Evolutionary conservation across 2,113 vertebrate species (phyloP), one percentile per base, ranked within the genome.

Genomic region (Perca fluviatilis): DNA sequence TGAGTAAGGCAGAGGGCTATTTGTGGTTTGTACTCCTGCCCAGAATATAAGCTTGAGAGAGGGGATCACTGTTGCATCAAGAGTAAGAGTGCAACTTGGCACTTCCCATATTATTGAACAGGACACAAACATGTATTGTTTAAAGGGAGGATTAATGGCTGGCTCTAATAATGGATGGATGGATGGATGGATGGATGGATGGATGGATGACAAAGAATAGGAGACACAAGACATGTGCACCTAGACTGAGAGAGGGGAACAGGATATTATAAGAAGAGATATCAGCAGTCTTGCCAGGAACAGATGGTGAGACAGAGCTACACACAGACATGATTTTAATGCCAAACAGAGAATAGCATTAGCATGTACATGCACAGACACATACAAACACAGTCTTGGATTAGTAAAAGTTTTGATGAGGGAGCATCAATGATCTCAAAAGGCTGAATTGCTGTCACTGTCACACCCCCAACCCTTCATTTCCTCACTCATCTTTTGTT

Each of bases 281-380:
- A 91, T 86, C 90, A 93, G 91, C 90, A 79, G 88, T 91, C 90
- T 85, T 78, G 86, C 92, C 88, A 86, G 84, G 90, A 95, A 90
- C 94, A 95, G 93, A 95, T 95, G 94, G 94, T 87, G 87, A 90
- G 92, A 91, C 86, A 73, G 82, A 89, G 90, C 89, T 84, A 86
- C 53, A 51, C 88, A 89, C 88, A 92, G 90, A 91, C 91, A 88
- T 83, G 69, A 80, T 90, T 87, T 78, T 92, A 80, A 90, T 93
- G 93, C 90, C 89, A 93, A 82, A 90, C 80, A 80, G 67, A 77
- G 71, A 83, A 83, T 67, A 73, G 69, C 78, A 77, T 86, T 68
- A 81, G 69, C 67, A 40, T 74, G 76, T 70, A 86, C 86, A 87
- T 77, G 78, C 72, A 65, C 74, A 71, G 47, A 63, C 71, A 67